These are phyloP conservation scores for Cryptus viduatorius DNA, from an alignment of 2,888 invertebrate species.

Conservation along the genomic window DNA sequence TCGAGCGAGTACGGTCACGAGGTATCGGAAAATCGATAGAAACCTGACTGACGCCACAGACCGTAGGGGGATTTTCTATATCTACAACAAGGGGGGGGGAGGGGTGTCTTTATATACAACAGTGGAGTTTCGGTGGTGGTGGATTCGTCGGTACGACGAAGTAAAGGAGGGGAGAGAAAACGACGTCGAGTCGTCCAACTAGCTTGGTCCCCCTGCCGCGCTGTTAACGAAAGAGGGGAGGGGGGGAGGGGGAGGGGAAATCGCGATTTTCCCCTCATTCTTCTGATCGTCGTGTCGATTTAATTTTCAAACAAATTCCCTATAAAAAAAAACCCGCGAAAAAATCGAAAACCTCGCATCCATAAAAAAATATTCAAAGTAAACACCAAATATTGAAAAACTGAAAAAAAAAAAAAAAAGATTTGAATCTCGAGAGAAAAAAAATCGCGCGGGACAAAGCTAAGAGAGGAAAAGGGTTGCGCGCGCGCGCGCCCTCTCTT, in stretches of 20 bases:
- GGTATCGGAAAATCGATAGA: slow-evolving; percentile 84
- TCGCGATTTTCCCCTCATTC: slow-evolving; percentile 49
- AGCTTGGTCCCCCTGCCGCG: slow-evolving; percentile 8
- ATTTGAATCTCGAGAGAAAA: not conserved
- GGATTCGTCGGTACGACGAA: slow-evolving; percentile 57
- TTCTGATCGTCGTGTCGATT: slow-evolving; percentile 41
- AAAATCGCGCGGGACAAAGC: slow-evolving; percentile 38
- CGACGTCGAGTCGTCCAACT: slow-evolving; percentile 38
- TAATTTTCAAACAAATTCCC: not conserved
- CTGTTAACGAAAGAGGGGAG: not conserved
- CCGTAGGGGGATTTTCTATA: slow-evolving; percentile 12
- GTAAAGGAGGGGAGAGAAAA: slow-evolving; percentile 45
- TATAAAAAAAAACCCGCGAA: no score
- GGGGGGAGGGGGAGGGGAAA: slow-evolving; percentile 23
- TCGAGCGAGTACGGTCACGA: slow-evolving; percentile 83
- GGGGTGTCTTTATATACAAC: not conserved
- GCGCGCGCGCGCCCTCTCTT: slow-evolving; percentile 17
- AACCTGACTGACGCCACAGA: slow-evolving; percentile 79
- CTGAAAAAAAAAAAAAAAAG: not conserved
- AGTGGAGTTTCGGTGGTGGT: slow-evolving; percentile 61
- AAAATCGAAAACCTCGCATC: not conserved
- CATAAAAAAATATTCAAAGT: not conserved
- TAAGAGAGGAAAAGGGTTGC: slow-evolving; percentile 35
- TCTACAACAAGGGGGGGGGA: slow-evolving; percentile 20
- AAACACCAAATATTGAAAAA: not conserved